phyloP scores from a whole-genome alignment of 2,888 invertebrate genomes.

The Himalopsyche japonica region DNA sequence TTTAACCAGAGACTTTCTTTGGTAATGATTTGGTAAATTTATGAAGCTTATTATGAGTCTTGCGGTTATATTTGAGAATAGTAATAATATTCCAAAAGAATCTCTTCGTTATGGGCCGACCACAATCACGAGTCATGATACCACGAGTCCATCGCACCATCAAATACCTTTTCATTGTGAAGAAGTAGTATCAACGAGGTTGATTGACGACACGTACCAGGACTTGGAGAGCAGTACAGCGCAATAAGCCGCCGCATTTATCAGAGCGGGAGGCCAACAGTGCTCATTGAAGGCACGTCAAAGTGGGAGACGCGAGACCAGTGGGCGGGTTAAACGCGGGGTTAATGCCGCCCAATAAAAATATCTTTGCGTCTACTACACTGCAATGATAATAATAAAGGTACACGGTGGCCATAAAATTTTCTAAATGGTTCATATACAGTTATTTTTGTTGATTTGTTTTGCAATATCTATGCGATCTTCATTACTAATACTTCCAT shows the following conservation, averaged over 20 bases:
- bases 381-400: neutral
- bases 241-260: neutral
- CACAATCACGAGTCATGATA: neutral
- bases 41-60: no score
- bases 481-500: no score
- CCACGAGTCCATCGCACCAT: neutral
- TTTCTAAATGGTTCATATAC: neutral
- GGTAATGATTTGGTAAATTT: no score
- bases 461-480: no score
- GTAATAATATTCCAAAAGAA: neutral
- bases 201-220: constrained; percentile 33
- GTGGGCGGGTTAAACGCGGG: constrained; percentile 35
- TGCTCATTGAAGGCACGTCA: constrained; percentile 16
- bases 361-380: constrained; percentile 16
- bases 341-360: constrained; percentile 37
- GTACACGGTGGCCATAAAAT: neutral
- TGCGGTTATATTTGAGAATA: neutral
- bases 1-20: no score
- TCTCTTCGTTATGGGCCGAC: neutral
- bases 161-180: constrained; percentile 36
- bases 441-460: no score
- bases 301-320: constrained; percentile 7
- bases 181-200: constrained; percentile 24
- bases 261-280: neutral
- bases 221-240: neutral